Conservation (phyloP, 2,888 invertebrate species). For the Epinotia brunnichana region DNA sequence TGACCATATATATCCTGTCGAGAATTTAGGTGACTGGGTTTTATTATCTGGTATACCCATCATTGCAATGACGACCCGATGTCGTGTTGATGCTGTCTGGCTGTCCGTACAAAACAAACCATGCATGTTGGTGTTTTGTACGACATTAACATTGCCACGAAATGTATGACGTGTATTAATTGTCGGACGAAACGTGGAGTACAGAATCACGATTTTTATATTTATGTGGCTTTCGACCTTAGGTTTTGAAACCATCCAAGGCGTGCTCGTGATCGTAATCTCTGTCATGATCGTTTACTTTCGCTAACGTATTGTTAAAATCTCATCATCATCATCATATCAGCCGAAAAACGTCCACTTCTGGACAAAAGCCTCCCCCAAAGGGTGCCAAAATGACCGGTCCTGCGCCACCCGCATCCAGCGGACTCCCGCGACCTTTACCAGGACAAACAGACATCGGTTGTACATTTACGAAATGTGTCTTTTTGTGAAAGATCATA, state of each 20-base stretch:
- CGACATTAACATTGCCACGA: background rate
- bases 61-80: constrained; percentile 7
- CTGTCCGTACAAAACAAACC: constrained; percentile 11
- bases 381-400: no score
- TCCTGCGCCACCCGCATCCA: no score
- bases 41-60: background rate
- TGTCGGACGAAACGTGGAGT: background rate
- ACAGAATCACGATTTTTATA: constrained; percentile 9
- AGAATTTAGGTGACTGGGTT: background rate
- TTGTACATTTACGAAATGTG: no score
- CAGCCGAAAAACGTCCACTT: no score
- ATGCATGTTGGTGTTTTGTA: background rate
- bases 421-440: no score
- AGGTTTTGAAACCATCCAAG: background rate
- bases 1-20: background rate
- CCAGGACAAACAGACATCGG: no score
- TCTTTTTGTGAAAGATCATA: no score
- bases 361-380: no score
- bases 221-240: constrained; percentile 22
- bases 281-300: constrained; percentile 29
- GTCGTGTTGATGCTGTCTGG: constrained; percentile 14
- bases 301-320: constrained; percentile 29
- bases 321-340: no score
- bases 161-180: constrained; percentile 14
- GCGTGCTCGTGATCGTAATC: constrained; percentile 28